Evolutionary conservation across 2,113 vertebrate species (phyloP), one percentile per base, ranked within the genome.

Genomic region (Cranoglanis bouderius): DNA sequence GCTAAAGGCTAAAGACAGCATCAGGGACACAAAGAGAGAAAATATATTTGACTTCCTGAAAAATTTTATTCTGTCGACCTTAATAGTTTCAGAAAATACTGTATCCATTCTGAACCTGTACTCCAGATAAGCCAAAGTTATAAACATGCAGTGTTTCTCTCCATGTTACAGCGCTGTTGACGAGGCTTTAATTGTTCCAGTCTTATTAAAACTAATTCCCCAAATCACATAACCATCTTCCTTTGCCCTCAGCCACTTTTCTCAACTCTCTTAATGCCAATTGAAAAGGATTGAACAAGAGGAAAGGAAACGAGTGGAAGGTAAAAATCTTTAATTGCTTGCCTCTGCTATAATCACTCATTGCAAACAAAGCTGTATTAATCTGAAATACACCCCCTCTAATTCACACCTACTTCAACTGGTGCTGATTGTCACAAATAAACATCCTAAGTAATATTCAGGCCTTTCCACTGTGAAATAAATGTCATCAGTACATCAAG

Each of bases 241-340:
- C 40, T 84, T 78, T 89, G 61, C 86, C 82, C 78, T 82, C 80
- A 43, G 82, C 82, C 46, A 82, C 87, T 87, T 89, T 82, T 18
- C 59, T 65, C 85, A 85, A 87, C 83, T 88, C 91, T 90, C 91
- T 82, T 89, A 90, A 83, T 43, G 61, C 74, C 89, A 88, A 88
- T 90, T 91, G 86, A 88, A 88, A 57, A 43, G 85, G 87, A 91
- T 91, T 91, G 77, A 91, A 86, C 53, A 80, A 70, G 82, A 87
- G 75, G 59, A 90, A 89, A 67, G 83, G 40, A 91, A 90, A 89
- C 29, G 32, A 78, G 84, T 70, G 80, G 51, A 61, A 84, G 89
- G 88, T 85, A 87, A 90, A 78, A 89, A 88, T 88, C 84, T 88
- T 90, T 91, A 85, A 91, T 91, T 90, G 90, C 90, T 80, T 90